These are phyloP conservation scores for Caenorhabditis sp. DNA, from an alignment of 2,888 invertebrate species.

Conservation along the genomic window DNA sequence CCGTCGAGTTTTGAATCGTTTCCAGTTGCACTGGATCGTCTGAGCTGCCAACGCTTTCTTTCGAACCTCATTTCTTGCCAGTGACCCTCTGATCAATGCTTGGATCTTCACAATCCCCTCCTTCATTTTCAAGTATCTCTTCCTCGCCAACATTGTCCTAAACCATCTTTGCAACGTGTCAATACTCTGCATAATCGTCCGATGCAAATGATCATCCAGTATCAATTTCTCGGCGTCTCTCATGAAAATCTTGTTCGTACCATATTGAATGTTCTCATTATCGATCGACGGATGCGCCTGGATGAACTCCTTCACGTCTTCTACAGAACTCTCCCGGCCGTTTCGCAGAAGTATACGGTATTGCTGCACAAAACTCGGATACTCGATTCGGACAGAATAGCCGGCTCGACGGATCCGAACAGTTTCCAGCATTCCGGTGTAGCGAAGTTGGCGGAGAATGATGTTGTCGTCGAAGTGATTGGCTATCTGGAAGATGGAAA, in stretches of 20 bases:
- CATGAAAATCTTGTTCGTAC: conserved; percentile 92
- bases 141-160: conserved; percentile 89
- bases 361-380: conserved; percentile 94
- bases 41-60: conserved; percentile 84
- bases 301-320: conserved; percentile 91
- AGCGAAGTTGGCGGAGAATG: conserved; percentile 92
- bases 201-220: conserved; percentile 93
- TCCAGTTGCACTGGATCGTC: conserved; percentile 90
- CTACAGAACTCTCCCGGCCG: conserved; percentile 90
- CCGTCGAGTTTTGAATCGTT: conserved; percentile 86
- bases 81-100: conserved; percentile 87
- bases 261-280: conserved; percentile 93
- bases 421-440: conserved; percentile 97
- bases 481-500: too few relatives aligned
- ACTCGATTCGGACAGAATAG: conserved; percentile 94
- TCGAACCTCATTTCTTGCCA: conserved; percentile 86
- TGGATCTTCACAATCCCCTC: conserved; percentile 89
- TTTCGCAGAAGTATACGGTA: conserved; percentile 94
- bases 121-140: conserved; percentile 89
- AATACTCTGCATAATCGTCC: conserved; percentile 94
- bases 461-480: conserved; percentile 95
- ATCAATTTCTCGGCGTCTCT: conserved; percentile 95
- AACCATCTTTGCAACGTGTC: conserved; percentile 95
- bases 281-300: conserved; percentile 90
- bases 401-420: conserved; percentile 95